phyloP scores from a whole-genome alignment of 2,888 invertebrate species.

The Parasteatoda lunata region DNA sequence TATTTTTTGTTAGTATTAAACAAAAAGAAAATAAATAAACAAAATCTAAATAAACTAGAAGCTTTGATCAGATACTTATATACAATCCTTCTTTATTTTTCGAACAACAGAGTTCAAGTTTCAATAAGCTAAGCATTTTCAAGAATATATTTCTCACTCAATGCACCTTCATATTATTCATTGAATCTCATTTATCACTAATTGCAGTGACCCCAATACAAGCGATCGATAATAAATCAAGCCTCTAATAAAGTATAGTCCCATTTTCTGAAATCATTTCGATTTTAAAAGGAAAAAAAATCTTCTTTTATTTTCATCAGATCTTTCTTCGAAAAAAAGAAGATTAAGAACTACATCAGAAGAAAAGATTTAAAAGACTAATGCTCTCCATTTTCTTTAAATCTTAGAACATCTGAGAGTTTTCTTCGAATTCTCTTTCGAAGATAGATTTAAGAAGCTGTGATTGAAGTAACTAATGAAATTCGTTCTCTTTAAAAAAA shows the following conservation, averaged over 20 bases:
- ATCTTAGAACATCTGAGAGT: slow-evolving; percentile 25
- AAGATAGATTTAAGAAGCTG: slow-evolving; percentile 32
- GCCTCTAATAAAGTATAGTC: background rate
- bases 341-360: slow-evolving; percentile 28
- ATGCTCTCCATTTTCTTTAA: slow-evolving; percentile 46
- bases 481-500: slow-evolving; percentile 23
- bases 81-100: too few species aligned
- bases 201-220: background rate
- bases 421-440: slow-evolving; percentile 25
- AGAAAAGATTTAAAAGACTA: slow-evolving; percentile 40
- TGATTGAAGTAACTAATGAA: slow-evolving; percentile 50
- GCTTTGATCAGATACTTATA: too few species aligned
- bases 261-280: slow-evolving; percentile 6
- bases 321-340: slow-evolving; percentile 26
- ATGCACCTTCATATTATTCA: background rate
- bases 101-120: too few species aligned
- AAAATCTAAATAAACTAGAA: too few species aligned
- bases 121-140: too few species aligned
- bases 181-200: background rate
- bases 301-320: slow-evolving; percentile 18
- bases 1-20: too few species aligned
- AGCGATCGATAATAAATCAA: slow-evolving; percentile 12
- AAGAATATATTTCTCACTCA: too few species aligned
- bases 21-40: too few species aligned
- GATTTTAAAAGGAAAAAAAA: slow-evolving; percentile 3